Conservation (phyloP, 2,888 invertebrate genomes). For the Ophion obscuratus region DNA sequence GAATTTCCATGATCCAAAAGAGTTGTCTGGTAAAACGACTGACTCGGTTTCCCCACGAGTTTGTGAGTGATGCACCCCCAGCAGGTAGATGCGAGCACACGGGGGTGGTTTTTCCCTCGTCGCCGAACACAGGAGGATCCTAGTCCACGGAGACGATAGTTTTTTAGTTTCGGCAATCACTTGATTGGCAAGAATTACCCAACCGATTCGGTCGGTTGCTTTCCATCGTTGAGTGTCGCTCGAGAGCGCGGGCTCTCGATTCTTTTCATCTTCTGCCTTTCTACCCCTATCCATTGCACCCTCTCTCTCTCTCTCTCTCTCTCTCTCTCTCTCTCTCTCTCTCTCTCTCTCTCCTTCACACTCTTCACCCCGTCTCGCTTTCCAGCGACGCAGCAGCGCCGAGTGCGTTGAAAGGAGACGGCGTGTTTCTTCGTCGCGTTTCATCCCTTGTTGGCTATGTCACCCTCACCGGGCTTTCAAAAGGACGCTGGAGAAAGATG, state of each 20-base stretch:
- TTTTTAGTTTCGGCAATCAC: constrained; percentile 79
- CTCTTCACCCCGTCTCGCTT: constrained; percentile 1
- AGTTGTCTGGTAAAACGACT: background rate
- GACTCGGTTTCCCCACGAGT: background rate
- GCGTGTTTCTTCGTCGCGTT: constrained; percentile 20
- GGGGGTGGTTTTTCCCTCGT: background rate
- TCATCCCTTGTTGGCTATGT: constrained; percentile 39
- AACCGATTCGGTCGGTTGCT: constrained; percentile 76
- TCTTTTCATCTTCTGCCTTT: constrained; percentile 43
- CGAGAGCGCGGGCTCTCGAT: constrained; percentile 53
- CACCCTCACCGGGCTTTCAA: constrained; percentile 46
- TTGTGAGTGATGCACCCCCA: background rate
- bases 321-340: background rate
- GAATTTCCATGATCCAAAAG: background rate
- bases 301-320: background rate
- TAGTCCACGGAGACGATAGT: constrained; percentile 77
- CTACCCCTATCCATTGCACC: background rate
- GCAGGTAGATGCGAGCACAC: too few species aligned
- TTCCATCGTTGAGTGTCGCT: constrained; percentile 70
- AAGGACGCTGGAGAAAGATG: constrained; percentile 46
- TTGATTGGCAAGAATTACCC: constrained; percentile 82
- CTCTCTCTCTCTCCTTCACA: constrained; percentile 29
- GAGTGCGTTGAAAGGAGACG: constrained; percentile 30
- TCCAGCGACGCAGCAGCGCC: constrained; percentile 20
- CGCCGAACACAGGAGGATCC: background rate